Percentiles rank a stretch among this genome's conserved stretches.
phyloP scores from a whole-genome alignment of 2,888 invertebrate genomes.

The Callyntrura sp. region DNA sequence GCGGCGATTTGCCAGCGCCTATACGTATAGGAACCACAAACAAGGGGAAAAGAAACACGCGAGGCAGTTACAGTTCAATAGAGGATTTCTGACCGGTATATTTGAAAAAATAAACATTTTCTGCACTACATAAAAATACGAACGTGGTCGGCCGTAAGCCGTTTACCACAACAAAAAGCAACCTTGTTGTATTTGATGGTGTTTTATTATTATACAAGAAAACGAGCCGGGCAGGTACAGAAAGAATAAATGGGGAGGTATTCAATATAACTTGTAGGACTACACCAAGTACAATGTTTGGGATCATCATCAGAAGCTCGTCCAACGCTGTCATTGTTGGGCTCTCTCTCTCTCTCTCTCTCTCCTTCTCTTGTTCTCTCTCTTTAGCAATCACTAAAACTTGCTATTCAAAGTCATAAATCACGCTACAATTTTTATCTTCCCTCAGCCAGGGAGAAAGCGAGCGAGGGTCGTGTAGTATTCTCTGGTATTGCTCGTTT shows the following conservation, averaged over 20 bases:
- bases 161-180: not conserved
- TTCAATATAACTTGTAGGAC: not conserved
- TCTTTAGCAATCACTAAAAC: constrained; percentile 57
- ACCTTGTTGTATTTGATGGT: not conserved
- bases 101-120: not conserved
- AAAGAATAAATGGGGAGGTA: constrained; percentile 33
- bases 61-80: constrained; percentile 54
- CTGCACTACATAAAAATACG: not conserved
- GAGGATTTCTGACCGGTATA: constrained; percentile 17
- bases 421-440: constrained; percentile 72
- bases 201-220: not conserved
- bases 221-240: constrained; percentile 35
- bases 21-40: not conserved
- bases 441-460: constrained; percentile 3
- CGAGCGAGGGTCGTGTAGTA: not conserved
- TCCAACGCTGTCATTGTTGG: constrained; percentile 26
- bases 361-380: not conserved
- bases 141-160: not conserved
- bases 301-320: constrained; percentile 14
- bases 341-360: no score
- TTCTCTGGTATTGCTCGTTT: not conserved
- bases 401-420: constrained; percentile 67
- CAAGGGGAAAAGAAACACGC: not conserved
- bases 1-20: constrained; percentile 10
- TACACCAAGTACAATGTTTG: not conserved